These are phyloP conservation scores for Adelosebastes latens DNA, from an alignment of 2,797 vertebrate genomes.

Conservation along the genomic window DNA sequence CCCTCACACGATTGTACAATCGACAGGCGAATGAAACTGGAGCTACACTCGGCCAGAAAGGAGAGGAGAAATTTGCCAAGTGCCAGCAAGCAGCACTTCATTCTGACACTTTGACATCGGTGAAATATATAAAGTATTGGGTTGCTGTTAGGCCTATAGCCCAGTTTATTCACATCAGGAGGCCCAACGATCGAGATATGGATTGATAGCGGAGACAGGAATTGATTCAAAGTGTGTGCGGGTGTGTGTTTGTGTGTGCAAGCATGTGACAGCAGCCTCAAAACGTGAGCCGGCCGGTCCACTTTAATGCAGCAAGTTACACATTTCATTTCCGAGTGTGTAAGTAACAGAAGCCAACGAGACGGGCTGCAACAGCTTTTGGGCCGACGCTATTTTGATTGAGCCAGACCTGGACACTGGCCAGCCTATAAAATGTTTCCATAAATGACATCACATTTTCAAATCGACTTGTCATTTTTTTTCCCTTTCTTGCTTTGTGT, in stretches of 20 bases:
- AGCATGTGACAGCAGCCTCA: conserved; percentile 41
- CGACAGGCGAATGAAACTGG: conserved; percentile 68
- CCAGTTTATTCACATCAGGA: conserved; percentile 81
- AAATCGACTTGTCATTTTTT: conserved; percentile 36
- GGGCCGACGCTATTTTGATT: conserved; percentile 51
- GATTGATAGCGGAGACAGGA: conserved; percentile 86
- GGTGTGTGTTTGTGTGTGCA: conserved; percentile 18
- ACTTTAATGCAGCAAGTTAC: conserved; percentile 79
- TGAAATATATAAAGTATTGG: conserved; percentile 79
- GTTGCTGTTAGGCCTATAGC: conserved; percentile 73
- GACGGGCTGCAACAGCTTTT: conserved; percentile 48
- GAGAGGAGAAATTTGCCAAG: conserved; percentile 62
- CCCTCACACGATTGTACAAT: conserved; percentile 65
- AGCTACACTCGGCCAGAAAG: conserved; percentile 64
- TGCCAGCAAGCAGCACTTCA: conserved; percentile 75
- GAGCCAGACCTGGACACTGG: conserved; percentile 39
- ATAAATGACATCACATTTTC: conserved; percentile 62
- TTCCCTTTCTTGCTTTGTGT: conserved; percentile 9
- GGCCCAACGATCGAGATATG: conserved; percentile 78
- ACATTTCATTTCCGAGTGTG: conserved; percentile 76
- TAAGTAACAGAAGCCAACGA: conserved; percentile 55
- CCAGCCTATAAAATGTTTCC: conserved; percentile 50
- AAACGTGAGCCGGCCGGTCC: conserved; percentile 64
- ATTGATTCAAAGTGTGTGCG: conserved; percentile 76
- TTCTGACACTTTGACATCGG: conserved; percentile 76